Evolutionary conservation across 2,888 invertebrate genomes (phyloP).

Genomic region (Meghimatium bilineatum): DNA sequence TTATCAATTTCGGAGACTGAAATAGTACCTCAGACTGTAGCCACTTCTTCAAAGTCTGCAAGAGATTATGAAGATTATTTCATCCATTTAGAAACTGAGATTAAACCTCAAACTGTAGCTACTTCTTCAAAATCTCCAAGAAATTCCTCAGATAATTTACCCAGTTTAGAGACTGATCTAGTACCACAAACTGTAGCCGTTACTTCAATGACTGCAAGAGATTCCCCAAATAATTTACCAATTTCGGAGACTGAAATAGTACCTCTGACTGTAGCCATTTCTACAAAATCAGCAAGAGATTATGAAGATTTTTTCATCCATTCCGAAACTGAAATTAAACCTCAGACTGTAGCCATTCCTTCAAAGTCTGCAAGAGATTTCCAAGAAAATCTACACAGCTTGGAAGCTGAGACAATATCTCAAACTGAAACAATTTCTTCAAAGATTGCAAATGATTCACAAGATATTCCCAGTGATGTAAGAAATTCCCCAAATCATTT

Average conservation of each 20-base stretch:
- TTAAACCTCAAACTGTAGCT: background rate
- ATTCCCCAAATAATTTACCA: background rate
- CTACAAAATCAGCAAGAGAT: too few species aligned
- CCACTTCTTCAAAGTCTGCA: background rate
- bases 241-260: background rate
- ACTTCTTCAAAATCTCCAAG: too few species aligned
- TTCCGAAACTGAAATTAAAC: background rate
- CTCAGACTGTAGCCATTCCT: too few species aligned
- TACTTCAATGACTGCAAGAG: background rate
- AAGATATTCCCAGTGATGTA: background rate
- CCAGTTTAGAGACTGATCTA: background rate
- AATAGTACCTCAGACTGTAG: background rate
- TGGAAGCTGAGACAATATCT: background rate
- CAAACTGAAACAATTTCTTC: background rate
- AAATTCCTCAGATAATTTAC: background rate
- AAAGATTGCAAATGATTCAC: background rate
- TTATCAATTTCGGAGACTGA: background rate
- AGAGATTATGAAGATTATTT: background rate
- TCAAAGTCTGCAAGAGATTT: background rate
- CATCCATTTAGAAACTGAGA: background rate
- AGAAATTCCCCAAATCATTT: background rate
- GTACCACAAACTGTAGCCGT: background rate
- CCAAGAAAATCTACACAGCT: background rate
- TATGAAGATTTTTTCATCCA: background rate
- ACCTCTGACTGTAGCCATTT: background rate